phyloP scores from a whole-genome alignment of 1,140 invertebrate species.

The Drosophila obscura region DNA sequence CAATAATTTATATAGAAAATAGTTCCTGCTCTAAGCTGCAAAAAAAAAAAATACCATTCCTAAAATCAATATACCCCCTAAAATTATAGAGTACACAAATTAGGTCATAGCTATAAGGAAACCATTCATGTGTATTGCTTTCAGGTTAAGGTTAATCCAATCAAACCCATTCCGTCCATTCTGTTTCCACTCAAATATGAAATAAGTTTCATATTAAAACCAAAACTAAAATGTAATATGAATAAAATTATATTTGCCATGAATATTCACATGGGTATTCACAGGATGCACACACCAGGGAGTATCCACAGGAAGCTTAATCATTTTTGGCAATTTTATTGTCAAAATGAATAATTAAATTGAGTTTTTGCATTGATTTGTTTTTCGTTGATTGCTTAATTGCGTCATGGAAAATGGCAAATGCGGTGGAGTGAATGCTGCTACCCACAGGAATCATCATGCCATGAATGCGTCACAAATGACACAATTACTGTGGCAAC shows the following conservation, averaged over 20 bases:
- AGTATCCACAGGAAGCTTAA: constrained; percentile 6
- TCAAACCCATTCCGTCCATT: not conserved
- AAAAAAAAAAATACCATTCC: no score
- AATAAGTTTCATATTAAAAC: constrained; percentile 28
- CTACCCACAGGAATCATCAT: constrained; percentile 11
- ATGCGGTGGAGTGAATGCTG: constrained; percentile 5
- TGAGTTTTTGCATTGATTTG: constrained; percentile 10
- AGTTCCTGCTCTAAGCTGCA: no score
- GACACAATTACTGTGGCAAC: constrained; percentile 50
- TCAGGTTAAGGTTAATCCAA: constrained; percentile 2
- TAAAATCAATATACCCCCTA: no score
- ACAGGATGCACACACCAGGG: constrained; percentile 1
- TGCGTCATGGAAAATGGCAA: constrained; percentile 8
- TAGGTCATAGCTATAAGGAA: not conserved
- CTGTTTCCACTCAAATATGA: constrained; percentile 13
- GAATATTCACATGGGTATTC: constrained; percentile 3
- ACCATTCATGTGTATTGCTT: not conserved
- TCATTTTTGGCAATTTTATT: constrained; percentile 14
- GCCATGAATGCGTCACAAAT: constrained; percentile 44
- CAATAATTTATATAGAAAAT: no score
- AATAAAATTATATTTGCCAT: constrained; percentile 19
- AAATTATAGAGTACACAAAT: not conserved
- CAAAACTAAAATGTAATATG: constrained; percentile 4
- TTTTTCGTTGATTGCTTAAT: constrained; percentile 7
- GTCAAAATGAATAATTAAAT: constrained; percentile 1